Percentiles rank a stretch among this genome's conserved stretches.
Evolutionary conservation across 1,140 invertebrate genomes (phyloP).

Genomic region (Hylaeus volcanicus): DNA sequence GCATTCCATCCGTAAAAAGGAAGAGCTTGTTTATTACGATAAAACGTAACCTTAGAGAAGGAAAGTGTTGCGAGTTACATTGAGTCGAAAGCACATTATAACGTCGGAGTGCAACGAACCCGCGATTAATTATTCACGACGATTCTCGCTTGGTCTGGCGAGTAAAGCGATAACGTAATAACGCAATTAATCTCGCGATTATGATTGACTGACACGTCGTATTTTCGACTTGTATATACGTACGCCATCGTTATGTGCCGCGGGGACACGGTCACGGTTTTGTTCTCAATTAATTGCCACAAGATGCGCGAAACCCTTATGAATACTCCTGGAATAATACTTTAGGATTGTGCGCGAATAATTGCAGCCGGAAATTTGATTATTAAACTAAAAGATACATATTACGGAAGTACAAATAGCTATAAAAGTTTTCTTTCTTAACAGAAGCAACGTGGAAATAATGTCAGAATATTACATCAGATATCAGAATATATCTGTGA

Average conservation of each 20-base stretch:
- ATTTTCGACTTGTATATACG: conserved; percentile 41
- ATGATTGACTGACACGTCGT: conserved; percentile 51
- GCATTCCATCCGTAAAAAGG: conserved; percentile 13
- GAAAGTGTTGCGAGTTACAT: conserved; percentile 29
- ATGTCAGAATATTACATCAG: too few species aligned
- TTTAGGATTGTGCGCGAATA: too few species aligned
- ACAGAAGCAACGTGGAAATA: too few species aligned
- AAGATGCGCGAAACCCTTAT: too few species aligned
- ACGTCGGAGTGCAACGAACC: conserved; percentile 51
- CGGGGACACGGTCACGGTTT: conserved; percentile 28
- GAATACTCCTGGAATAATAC: too few species aligned
- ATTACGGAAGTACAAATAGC: too few species aligned
- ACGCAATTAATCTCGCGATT: conserved; percentile 55
- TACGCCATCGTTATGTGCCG: not conserved
- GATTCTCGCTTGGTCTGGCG: conserved; percentile 44
- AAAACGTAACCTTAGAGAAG: conserved; percentile 40
- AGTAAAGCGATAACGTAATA: conserved; percentile 48
- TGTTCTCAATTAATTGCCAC: not conserved
- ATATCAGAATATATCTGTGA: too few species aligned
- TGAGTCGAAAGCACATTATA: conserved; percentile 9
- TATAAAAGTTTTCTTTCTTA: too few species aligned
- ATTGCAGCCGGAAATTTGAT: too few species aligned
- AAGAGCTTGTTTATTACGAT: conserved; percentile 36
- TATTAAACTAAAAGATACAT: too few species aligned
- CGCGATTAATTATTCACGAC: conserved; percentile 59